Base-by-base conservation (phyloP, 2,797 vertebrate species). In the Octomys mimax region DNA sequence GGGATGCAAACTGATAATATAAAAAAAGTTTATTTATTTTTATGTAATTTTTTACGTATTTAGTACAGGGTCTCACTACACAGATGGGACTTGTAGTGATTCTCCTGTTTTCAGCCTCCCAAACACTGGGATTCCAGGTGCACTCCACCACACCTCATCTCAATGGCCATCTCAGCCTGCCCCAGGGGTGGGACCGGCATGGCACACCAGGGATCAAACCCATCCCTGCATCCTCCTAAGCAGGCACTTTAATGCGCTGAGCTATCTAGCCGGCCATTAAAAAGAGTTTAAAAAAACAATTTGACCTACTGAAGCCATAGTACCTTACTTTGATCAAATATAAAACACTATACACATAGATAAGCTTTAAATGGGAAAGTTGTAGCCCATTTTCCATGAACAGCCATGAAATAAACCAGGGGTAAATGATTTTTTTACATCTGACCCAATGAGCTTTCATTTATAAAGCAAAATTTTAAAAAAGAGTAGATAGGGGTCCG, bases 391-490 rank as follows among this genome's bases (percentile, higher is more conserved):
- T 93, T 88, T 88, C 81, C 39, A 92, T n/a, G n/a, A 93, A 36
- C 2, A 70, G 14, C 87, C 42, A 79, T 54, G 28, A 95, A 97
- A 59, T 31, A 39, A 83, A 7, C 59, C 70, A 46, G 19, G 2
- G 22, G 52, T 61, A 28, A 82, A 62, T 4, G 1, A 7, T 75
- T 80, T 46, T 80, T 95, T 49, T 5, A 49, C 83, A 89, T 71
- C 39, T 87, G 26, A 12, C 62, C 36, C 61, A 89, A 59, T 36
- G 52, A 82, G 79, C 61, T 91, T 79, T 64, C 81, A 36, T 92
- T 92, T 75, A 86, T 42, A 92, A 95, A 89, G 82, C 24, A 94
- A 97, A 90, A 81, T 49, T 77, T 77, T 28, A 49, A 54, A 73
- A 90, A 31, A 85, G 6, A 0, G 10, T 85, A 42, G 19, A 36